Conservation (phyloP, 2,888 invertebrate genomes). For the Chrysotoxum bicinctum region DNA sequence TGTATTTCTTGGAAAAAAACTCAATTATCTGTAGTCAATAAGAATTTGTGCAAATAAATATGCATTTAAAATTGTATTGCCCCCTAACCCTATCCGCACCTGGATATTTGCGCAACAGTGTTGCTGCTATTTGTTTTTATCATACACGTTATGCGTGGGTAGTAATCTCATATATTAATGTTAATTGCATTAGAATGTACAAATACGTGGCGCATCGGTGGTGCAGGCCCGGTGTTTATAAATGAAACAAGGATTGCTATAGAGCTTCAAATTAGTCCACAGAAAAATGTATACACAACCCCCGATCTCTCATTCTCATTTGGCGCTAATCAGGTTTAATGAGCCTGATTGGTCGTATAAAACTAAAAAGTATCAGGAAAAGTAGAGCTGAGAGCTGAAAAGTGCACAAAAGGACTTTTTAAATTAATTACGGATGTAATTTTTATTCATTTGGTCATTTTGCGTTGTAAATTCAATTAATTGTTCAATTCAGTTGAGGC, state of each 20-base stretch:
- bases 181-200: slow-evolving; percentile 38
- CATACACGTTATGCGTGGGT: neutral
- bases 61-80: no score
- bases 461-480: slow-evolving; percentile 63
- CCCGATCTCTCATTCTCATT: neutral
- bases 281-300: neutral
- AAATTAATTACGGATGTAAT: slow-evolving; percentile 63
- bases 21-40: no score
- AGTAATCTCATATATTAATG: neutral
- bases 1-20: no score
- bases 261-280: slow-evolving; percentile 1
- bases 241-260: slow-evolving; percentile 7
- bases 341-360: slow-evolving; percentile 20
- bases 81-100: neutral
- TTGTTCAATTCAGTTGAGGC: slow-evolving; percentile 38
- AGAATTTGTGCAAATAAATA: no score
- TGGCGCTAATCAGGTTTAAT: slow-evolving; percentile 42
- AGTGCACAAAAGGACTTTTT: neutral
- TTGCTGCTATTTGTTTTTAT: neutral
- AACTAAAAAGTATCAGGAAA: neutral
- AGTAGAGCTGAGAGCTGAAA: no score
- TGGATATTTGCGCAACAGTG: neutral
- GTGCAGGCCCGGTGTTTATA: neutral
- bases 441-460: slow-evolving; percentile 42
- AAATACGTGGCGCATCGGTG: neutral